Conservation (phyloP, 1,140 invertebrate species). For the Trigoniulus corallinus region DNA sequence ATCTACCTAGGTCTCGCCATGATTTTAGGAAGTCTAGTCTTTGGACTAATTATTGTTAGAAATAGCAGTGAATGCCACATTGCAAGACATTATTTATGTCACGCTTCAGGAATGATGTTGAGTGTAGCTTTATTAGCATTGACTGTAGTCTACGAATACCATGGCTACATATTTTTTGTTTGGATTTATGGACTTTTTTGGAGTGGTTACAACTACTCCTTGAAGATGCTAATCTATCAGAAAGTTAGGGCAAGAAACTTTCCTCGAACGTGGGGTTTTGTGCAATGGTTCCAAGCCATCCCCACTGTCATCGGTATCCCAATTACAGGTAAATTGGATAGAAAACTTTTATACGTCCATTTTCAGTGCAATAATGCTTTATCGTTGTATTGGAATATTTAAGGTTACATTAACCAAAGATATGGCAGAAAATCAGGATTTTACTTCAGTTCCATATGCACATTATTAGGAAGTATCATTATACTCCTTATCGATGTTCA, state of each 20-base stretch:
- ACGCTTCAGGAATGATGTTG: slow-evolving; percentile 56
- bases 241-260: slow-evolving; percentile 67
- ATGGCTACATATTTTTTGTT: slow-evolving; percentile 59
- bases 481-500: slow-evolving; percentile 66
- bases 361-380: too few species aligned
- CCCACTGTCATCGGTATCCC: slow-evolving; percentile 70
- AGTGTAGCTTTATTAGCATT: slow-evolving; percentile 60
- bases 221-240: slow-evolving; percentile 79
- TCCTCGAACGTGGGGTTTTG: slow-evolving; percentile 71
- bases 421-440: slow-evolving; percentile 57
- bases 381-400: too few species aligned
- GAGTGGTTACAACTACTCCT: slow-evolving; percentile 60
- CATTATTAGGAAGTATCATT: slow-evolving; percentile 51
- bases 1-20: slow-evolving; percentile 64
- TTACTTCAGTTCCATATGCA: slow-evolving; percentile 61
- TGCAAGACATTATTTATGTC: slow-evolving; percentile 63
- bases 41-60: slow-evolving; percentile 62
- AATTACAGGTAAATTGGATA: slow-evolving; percentile 56
- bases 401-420: slow-evolving; percentile 60
- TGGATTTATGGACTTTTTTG: slow-evolving; percentile 64
- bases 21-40: slow-evolving; percentile 58
- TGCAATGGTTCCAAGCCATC: slow-evolving; percentile 71
- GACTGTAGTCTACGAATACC: slow-evolving; percentile 52
- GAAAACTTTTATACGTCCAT: too few species aligned
- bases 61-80: slow-evolving; percentile 69